These are phyloP conservation scores for Myiotriccus ornatus DNA, from an alignment of 2,797 vertebrate genomes.

Conservation along the genomic window DNA sequence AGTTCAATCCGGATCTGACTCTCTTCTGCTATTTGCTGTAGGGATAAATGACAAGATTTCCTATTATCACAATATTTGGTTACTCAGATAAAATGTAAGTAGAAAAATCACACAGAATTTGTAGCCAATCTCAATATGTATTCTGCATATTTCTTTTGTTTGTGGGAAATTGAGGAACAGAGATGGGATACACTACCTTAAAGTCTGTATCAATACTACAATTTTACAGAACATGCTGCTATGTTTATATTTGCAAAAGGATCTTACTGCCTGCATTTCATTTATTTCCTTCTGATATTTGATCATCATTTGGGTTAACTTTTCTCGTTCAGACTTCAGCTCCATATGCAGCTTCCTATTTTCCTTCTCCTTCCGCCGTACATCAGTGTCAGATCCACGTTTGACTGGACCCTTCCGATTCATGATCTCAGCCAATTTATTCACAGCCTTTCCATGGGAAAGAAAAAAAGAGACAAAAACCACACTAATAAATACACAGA, in stretches of 20 bases:
- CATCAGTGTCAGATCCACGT: conserved; percentile 93
- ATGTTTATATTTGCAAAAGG: background rate
- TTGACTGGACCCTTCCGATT: conserved; percentile 93
- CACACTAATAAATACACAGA: background rate
- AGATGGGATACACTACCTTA: background rate
- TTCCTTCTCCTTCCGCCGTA: conserved; percentile 96
- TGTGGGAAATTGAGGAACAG: background rate
- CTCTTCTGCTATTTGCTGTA: conserved; percentile 94
- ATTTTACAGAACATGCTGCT: background rate
- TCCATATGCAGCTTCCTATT: conserved; percentile 97
- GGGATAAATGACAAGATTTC: background rate
- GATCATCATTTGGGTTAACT: conserved; percentile 94
- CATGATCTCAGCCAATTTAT: conserved; percentile 98
- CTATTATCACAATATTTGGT: background rate
- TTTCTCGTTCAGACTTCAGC: conserved; percentile 93
- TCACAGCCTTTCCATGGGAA: conserved; percentile 85
- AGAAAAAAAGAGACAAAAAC: background rate
- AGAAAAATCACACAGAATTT: background rate
- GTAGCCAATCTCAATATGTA: background rate
- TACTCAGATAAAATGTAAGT: background rate
- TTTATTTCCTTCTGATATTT: conserved; percentile 98
- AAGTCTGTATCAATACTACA: background rate
- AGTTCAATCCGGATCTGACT: conserved; percentile 94
- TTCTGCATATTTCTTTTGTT: background rate
- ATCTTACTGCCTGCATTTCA: conserved; percentile 94